A percentile compares a stretch with the other conserved stretches of the same genome.
Evolutionary conservation across 2,888 invertebrate species (phyloP).

Genomic region (Neuroscelio doddi): DNA sequence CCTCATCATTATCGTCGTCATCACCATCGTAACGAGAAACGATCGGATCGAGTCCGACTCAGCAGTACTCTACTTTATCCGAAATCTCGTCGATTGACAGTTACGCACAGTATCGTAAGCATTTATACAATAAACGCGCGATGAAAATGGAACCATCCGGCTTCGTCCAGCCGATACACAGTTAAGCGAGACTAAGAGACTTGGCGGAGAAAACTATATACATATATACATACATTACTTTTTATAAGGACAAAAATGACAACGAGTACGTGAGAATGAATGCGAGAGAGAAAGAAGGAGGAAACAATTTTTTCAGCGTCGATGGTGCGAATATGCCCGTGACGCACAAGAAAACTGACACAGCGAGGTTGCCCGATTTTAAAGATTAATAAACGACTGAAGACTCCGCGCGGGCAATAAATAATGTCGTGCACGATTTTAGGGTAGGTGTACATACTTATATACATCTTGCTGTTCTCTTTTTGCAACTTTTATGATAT

Average conservation of each 20-base stretch:
- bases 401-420: not conserved
- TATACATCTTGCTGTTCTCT: not conserved
- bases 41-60: not conserved
- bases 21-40: constrained; percentile 20
- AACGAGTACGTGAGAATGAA: constrained; percentile 8
- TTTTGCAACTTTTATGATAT: constrained; percentile 5
- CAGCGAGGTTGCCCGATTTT: too few species aligned
- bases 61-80: not conserved
- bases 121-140: constrained; percentile 12
- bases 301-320: too few species aligned
- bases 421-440: not conserved
- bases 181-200: constrained; percentile 55
- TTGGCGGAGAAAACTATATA: constrained; percentile 50
- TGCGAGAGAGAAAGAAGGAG: not conserved
- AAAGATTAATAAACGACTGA: constrained; percentile 3
- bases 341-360: not conserved
- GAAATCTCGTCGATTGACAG: constrained; percentile 8
- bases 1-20: not conserved
- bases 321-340: too few species aligned
- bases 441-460: constrained; percentile 2
- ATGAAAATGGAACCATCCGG: constrained; percentile 11
- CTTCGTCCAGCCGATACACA: constrained; percentile 39
- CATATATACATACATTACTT: constrained; percentile 3
- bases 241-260: constrained; percentile 1
- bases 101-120: constrained; percentile 19